Evolutionary conservation across 1,140 invertebrate species (phyloP).

Genomic region (Heliothis subflexa): DNA sequence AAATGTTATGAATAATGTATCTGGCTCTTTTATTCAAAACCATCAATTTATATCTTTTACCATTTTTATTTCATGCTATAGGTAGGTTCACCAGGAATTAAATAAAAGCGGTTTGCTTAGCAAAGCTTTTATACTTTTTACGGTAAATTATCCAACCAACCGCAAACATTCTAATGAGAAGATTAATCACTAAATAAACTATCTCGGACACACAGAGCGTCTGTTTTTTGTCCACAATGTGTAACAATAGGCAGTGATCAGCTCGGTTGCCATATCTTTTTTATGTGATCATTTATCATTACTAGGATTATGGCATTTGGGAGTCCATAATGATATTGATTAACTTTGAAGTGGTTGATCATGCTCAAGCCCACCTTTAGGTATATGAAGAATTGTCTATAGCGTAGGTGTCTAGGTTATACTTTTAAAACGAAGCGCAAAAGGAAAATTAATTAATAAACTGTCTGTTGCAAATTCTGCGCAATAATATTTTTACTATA

Average conservation of each 20-base stretch:
- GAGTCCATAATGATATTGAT: neutral
- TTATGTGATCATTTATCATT: constrained; percentile 35
- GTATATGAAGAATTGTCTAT: too few relatives aligned
- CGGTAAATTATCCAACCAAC: constrained; percentile 1
- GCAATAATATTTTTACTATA: too few relatives aligned
- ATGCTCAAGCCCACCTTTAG: neutral
- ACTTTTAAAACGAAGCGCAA: too few relatives aligned
- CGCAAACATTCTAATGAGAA: constrained; percentile 19
- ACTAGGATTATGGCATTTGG: neutral
- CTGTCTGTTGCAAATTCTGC: neutral
- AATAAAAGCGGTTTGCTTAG: neutral
- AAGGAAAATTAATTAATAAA: too few relatives aligned
- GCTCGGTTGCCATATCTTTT: constrained; percentile 10
- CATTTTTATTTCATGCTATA: too few relatives aligned
- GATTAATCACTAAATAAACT: constrained; percentile 38
- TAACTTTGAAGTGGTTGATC: neutral
- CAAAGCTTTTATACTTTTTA: neutral
- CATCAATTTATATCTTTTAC: too few relatives aligned
- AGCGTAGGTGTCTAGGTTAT: neutral
- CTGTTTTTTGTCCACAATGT: constrained; percentile 24
- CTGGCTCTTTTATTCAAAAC: too few relatives aligned
- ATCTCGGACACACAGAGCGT: constrained; percentile 16
- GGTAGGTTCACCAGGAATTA: too few relatives aligned
- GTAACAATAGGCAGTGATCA: constrained; percentile 36
- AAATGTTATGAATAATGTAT: neutral